phyloP scores from a whole-genome alignment of 2,113 vertebrate species.

The Indicator indicator region DNA sequence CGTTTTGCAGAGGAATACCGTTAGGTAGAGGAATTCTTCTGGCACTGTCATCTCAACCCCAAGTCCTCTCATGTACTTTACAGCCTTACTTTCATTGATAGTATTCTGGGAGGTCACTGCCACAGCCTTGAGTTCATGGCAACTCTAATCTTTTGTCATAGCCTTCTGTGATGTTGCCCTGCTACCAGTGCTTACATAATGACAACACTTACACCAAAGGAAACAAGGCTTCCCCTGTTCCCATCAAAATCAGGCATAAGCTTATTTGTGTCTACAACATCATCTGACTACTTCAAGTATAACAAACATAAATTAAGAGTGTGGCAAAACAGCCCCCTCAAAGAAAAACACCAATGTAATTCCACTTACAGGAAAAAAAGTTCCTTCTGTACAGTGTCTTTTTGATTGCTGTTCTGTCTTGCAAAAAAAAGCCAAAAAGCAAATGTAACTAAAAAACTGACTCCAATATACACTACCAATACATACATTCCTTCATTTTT shows the following conservation, averaged over 20 bases:
- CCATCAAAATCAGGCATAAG: background rate
- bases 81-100: background rate
- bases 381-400: background rate
- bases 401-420: background rate
- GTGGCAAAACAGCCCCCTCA: background rate
- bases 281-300: background rate
- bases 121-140: background rate
- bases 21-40: background rate
- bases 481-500: background rate
- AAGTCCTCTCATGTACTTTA: background rate
- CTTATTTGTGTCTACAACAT: background rate
- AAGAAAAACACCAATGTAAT: background rate
- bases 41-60: background rate
- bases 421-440: background rate
- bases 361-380: background rate
- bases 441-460: background rate
- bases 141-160: background rate
- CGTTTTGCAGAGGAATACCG: background rate
- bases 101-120: background rate
- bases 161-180: background rate
- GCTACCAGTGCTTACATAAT: background rate
- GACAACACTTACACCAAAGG: accelerated
- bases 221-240: background rate
- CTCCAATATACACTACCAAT: background rate
- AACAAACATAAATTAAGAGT: background rate